Base-by-base conservation (phyloP, 2,888 invertebrate genomes). In the Cosmia trapezina region DNA sequence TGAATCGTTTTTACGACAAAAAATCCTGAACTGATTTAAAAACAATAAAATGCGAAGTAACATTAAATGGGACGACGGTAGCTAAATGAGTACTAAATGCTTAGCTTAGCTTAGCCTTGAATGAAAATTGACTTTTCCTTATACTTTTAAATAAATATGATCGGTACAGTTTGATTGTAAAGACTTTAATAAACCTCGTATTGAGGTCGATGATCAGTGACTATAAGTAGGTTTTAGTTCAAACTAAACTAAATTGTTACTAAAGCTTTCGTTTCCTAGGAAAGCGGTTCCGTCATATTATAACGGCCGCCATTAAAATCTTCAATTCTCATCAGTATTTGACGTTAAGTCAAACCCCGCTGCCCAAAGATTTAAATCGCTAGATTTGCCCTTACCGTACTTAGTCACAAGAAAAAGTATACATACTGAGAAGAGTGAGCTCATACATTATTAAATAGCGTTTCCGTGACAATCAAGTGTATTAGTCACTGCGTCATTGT, bases 71-170 rank as follows among this genome's bases (percentile, higher is more conserved):
- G 54, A 65, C 69, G 41, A 69, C 61, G 68, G 65, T 70, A 80
- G 62, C 65, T 79, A 83, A 85, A 83, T 86, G 70, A 84, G 73
- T 59, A 80, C 83, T 86, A 74, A 79, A 83, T 77, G 60, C 70
- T 67, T 61, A 76, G 73, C 81, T 77, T 84, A 76, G 60, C 70
- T 67, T 61, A 76, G 73, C 81, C 78, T 84, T 85, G 76, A 68
- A 79, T 66, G 75, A 53, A 86, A 86, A 86, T 84, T 79, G 83
- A 71, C 70, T 83, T 81, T 80, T 81, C 64, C 73, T 75, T 67
- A 51, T 67, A 70, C 22, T 80, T 76, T 82, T 67, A 85, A 85
- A 76, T 84, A 70, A 81, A 81, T 73, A 81, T 83, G 71, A 69
- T 81, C 41, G 76, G 53, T 64, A 66, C 60, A 43, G 45, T 80